Evolutionary conservation across 2,888 invertebrate genomes (phyloP), one percentile per base, ranked within the genome.

Genomic region (Trachelus iudaicus): DNA sequence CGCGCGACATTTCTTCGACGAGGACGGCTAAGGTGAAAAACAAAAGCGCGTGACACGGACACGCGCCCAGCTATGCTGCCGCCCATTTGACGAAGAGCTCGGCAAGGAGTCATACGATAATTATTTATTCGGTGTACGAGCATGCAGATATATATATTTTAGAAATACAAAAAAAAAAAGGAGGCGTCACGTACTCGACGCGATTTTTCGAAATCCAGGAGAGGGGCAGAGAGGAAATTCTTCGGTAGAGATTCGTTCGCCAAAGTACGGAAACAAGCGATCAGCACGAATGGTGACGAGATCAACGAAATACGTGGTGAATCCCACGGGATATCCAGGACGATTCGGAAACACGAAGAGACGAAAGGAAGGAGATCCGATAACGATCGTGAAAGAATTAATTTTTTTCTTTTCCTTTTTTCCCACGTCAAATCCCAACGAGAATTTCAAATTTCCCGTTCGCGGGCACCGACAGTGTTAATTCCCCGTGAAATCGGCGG

Each of bases 231-330:
- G 15, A 56, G 23, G 23, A 56, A 56, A n/a, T n/a, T 9, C 23
- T 56, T 35, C 12, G 34, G 12, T 3, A 12, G 6, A 15, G 9
- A 56, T 56, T 56, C 56, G 23, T 9, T 15, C 23, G 23, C 4
- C 23, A 23, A 56, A 23, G 56, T 56, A 56, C 23, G 2, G 56
- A 56, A 23, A 56, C 56, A 56, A 56, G 2, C 9, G 56, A 56
- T 35, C 68, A 15, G 33, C 30, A 75, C 75, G 77, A 77, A 77
- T 77, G 77, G 77, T 77, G 77, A 77, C 77, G 75, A 77, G 56
- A 69, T 75, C 71, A 34, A n/a, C 75, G 31, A 34, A 75, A 71
- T 75, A 77, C 74, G 77, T 74, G 77, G 77, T 77, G 77, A 69
- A 74, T 75, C 77, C 77, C 56, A 56, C 56, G 56, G 56, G 56